phyloP scores from a whole-genome alignment of 1,140 invertebrate species.

The silkworm (Bombyx mori) region ASM3026992v2 NC_085115.1:15329001-15329500 shows the following conservation, averaged over 20 bases:
- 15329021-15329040: not conserved
- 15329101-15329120: constrained; percentile 1
- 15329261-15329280: not conserved
- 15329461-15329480: too few species aligned
- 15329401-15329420: too few species aligned
- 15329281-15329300: too few species aligned
- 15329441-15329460: too few species aligned
- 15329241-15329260: not conserved
- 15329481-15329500: too few species aligned
- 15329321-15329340: too few species aligned
- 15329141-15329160: not conserved
- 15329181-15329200: not conserved
- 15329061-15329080: not conserved
- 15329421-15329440: too few species aligned
- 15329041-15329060: constrained; percentile 6
- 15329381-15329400: too few species aligned
- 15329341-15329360: too few species aligned
- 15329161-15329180: constrained; percentile 2
- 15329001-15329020: constrained; percentile 25
- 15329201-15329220: not conserved
- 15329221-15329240: not conserved
- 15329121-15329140: not conserved
- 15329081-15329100: constrained; percentile 3
- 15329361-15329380: too few species aligned
- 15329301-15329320: too few species aligned